Evolutionary conservation across 2,888 invertebrate genomes (phyloP).

Genomic region (Argynnis bischoffii): DNA sequence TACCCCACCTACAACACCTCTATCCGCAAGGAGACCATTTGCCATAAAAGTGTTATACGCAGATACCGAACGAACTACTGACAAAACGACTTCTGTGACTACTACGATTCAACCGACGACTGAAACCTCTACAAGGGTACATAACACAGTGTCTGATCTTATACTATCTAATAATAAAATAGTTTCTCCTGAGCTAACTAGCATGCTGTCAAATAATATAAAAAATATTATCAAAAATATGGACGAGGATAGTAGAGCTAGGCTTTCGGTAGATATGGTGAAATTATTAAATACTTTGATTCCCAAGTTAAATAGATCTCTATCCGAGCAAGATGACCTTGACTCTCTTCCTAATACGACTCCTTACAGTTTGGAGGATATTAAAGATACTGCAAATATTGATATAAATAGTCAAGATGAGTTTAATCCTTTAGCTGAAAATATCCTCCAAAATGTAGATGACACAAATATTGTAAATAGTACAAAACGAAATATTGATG

Average conservation of each 20-base stretch:
- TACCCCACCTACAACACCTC: slow-evolving; percentile 64
- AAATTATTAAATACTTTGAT: slow-evolving; percentile 77
- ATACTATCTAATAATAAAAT: slow-evolving; percentile 74
- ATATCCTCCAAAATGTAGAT: slow-evolving; percentile 64
- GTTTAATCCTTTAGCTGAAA: slow-evolving; percentile 45
- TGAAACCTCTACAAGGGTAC: slow-evolving; percentile 76
- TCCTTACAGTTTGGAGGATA: slow-evolving; percentile 78
- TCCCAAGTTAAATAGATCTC: slow-evolving; percentile 69
- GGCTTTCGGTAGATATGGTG: slow-evolving; percentile 78
- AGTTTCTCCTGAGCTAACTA: slow-evolving; percentile 79
- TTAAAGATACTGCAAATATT: slow-evolving; percentile 72
- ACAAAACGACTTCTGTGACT: slow-evolving; percentile 68
- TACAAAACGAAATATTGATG: slow-evolving; percentile 50
- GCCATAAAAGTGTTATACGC: slow-evolving; percentile 77
- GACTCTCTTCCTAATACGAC: slow-evolving; percentile 68
- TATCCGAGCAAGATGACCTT: slow-evolving; percentile 60
- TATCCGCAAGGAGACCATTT: slow-evolving; percentile 76
- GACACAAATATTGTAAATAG: slow-evolving; percentile 65
- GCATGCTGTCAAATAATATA: slow-evolving; percentile 79
- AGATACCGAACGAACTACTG: slow-evolving; percentile 69
- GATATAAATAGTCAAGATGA: slow-evolving; percentile 47
- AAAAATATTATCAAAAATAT: slow-evolving; percentile 71
- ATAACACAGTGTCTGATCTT: slow-evolving; percentile 77
- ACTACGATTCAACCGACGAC: slow-evolving; percentile 67
- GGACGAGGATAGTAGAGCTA: slow-evolving; percentile 72